A percentile compares a stretch with the other conserved stretches of the same genome.
Evolutionary conservation across 2,113 vertebrate species (phyloP).

Genomic region (Alosa alosa): DNA sequence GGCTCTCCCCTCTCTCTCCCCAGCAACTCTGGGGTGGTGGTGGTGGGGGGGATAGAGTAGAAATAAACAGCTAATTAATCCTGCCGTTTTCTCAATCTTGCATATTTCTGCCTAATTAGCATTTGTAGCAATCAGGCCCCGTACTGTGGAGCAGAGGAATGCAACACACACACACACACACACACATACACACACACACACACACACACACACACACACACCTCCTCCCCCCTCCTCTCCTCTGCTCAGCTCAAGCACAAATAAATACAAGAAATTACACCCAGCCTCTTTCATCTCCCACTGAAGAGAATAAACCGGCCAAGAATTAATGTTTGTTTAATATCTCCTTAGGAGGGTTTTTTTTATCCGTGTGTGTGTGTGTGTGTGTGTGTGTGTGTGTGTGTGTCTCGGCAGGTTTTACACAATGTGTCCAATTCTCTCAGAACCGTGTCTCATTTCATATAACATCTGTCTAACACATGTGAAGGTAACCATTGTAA

Average conservation of each 20-base stretch:
- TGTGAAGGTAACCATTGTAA: constrained; percentile 45
- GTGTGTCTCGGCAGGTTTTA: constrained; percentile 72
- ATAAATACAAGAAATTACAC: constrained; percentile 73
- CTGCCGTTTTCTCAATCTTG: constrained; percentile 54
- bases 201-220: constrained; percentile 7
- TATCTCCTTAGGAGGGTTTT: constrained; percentile 63
- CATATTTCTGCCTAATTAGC: constrained; percentile 71
- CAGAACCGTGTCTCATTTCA: constrained; percentile 51
- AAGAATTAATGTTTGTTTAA: constrained; percentile 76
- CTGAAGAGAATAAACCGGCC: constrained; percentile 52
- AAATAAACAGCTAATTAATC: constrained; percentile 75
- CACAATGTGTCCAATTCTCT: constrained; percentile 35
- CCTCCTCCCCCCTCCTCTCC: neutral
- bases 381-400: constrained; percentile 70
- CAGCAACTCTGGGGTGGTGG: constrained; percentile 40
- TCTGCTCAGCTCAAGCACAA: constrained; percentile 64
- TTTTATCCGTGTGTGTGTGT: constrained; percentile 65
- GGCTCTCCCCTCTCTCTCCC: neutral
- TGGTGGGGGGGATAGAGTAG: constrained; percentile 50
- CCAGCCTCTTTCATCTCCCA: constrained; percentile 70
- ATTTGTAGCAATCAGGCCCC: constrained; percentile 58
- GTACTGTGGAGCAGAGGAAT: constrained; percentile 43
- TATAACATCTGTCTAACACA: constrained; percentile 71
- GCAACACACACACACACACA: constrained; percentile 21
- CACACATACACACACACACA: neutral